Evolutionary conservation across 2,113 vertebrate genomes (phyloP), one percentile per base, ranked within the genome.

Genomic region (Sisor rabdophorus): DNA sequence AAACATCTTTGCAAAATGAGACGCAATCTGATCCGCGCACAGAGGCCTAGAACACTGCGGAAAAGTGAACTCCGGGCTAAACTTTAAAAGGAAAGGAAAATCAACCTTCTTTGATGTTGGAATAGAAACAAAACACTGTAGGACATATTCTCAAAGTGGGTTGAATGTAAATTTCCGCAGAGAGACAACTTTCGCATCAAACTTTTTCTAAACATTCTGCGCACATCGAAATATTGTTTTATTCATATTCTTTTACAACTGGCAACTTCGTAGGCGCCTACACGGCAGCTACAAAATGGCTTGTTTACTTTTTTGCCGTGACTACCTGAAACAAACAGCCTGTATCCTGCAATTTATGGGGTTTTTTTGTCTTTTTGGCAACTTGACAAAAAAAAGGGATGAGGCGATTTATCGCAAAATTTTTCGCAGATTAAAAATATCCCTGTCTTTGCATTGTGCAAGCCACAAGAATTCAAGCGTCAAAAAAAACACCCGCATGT

Each of bases 401-500:
- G 26, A 75, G 22, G 79, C 72, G 73, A 70, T 64, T 58, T 30
- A 71, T 73, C 30, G 16, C 19, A 59, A 82, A 75, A 63, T 67
- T 81, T 80, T 79, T 63, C 40, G 69, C 48, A 28, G n/a, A 80
- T 58, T 76, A 75, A 47, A 74, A 59, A 59, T 47, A 75, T 61
- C 71, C 75, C 81, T 67, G 54, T 52, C 56, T 56, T 53, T 32
- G 63, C 64, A 85, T 83, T 87, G 53, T 73, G 61, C 80, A 83
- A 87, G 81, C 88, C 86, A 84, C 86, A 91, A 86, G 83, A 89
- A 90, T 90, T 85, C 73, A 19, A 86, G 76, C 83, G 8, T 26
- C 80, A 91, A 90, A 73, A 58, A 36, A 36, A 36, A 47, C 8
- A 88, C 88, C 87, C 79, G 85, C 84, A 87, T 91, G 89, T 91